Base-by-base conservation (phyloP, 2,888 invertebrate species). In the Leptinotarsa haldemani region DNA sequence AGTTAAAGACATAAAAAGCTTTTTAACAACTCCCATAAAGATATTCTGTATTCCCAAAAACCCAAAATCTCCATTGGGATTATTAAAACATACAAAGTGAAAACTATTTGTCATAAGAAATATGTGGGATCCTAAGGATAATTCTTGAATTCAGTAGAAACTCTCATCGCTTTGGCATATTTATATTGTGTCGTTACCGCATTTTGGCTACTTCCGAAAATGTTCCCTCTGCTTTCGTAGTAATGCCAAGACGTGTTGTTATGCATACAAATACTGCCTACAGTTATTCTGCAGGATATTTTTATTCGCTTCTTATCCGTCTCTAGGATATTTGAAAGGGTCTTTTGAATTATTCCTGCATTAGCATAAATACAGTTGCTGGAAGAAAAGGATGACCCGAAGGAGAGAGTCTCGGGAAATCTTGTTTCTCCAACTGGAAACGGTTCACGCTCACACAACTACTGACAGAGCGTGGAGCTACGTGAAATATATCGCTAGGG, bases 361-460 rank as follows among this genome's bases (percentile, higher is more conserved):
- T 75, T 73, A 75, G 65, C 75, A 75, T 75, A 75, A 71, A 75
- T 71, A 70, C 73, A 72, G 65, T 69, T 70, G 71, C 56, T 46
- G 50, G 66, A 63, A 56, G 66, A 22, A 63, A 74, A 66, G 47
- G 40, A 47, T 71, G 63, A 69, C 64, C 61, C 25, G 30, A 16
- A 69, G 66, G 50, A 61, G 69, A 46, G 52, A 66, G 46, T 66
- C 40, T 50, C 58, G 61, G 66, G 56, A 66, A 58, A 66, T 71
- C 52, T 52, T 52, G 46, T 65, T 52, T 58, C 58, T 69, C 46
- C 20, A 61, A 69, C 67, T 67, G 56, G 56, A 56, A 56, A 56
- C 56, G 56, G 22, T 56, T 56, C 56, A 56, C 56, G 56, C 56
- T 56, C 56, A 56, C 56, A 56, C 56, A 56, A 56, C 56, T 22